These are phyloP conservation scores for Cuniculus paca DNA, from an alignment of 2,797 vertebrate genomes.

Conservation along the genomic window DNA sequence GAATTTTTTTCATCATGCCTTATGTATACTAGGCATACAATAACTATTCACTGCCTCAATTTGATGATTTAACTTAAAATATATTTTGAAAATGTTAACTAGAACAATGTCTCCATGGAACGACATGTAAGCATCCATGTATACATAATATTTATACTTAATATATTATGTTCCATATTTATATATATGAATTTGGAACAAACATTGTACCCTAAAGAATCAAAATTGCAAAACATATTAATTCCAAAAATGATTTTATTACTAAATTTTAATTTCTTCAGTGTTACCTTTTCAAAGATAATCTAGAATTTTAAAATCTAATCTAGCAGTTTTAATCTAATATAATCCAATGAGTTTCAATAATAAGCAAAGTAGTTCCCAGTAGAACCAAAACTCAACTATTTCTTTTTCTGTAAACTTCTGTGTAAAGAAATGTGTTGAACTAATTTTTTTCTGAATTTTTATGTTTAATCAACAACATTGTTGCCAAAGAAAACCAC, in stretches of 20 bases:
- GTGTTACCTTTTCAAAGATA: constrained; percentile 81
- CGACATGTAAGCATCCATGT: background rate
- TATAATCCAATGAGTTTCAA: constrained; percentile 73
- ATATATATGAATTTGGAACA: constrained; percentile 5
- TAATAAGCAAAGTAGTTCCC: constrained; percentile 87
- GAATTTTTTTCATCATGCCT: background rate
- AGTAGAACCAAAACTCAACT: constrained; percentile 81
- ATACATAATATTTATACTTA: background rate
- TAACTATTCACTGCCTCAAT: constrained; percentile 25
- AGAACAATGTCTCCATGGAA: constrained; percentile 34
- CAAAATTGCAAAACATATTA: constrained; percentile 82
- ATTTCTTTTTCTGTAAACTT: constrained; percentile 83
- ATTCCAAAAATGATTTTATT: constrained; percentile 86
- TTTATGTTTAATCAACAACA: constrained; percentile 88
- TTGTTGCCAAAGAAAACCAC: constrained; percentile 88
- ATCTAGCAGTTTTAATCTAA: constrained; percentile 86
- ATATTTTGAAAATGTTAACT: constrained; percentile 69
- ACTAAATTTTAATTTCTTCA: constrained; percentile 86
- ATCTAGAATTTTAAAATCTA: constrained; percentile 85
- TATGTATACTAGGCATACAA: background rate
- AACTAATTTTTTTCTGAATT: constrained; percentile 86
- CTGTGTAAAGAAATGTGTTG: constrained; percentile 84
- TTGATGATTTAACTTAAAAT: constrained; percentile 67
- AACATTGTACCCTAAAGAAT: constrained; percentile 40
- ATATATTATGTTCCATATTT: background rate